Base-by-base conservation (phyloP, 2,797 vertebrate species). In the Sebastes cheni region DNA sequence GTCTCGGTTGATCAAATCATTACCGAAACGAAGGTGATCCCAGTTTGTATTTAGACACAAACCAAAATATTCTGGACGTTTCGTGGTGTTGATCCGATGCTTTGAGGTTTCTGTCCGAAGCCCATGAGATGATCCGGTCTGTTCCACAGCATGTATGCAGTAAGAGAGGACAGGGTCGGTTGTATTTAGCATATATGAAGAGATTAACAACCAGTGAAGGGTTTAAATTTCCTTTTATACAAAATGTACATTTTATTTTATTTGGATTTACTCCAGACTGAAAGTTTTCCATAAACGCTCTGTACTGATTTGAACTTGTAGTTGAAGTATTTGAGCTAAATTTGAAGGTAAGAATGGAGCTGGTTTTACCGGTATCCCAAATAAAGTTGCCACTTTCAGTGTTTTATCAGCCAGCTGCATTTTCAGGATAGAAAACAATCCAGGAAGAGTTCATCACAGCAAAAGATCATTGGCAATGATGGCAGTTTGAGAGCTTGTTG, bases 241-340 rank as follows among this genome's bases (percentile, higher is more conserved):
- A 74, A 75, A 81, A 81, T 83, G 74, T 81, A 42, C 6, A 27
- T 84, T 76, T 66, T 16, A 34, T 78, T 87, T 87, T 16, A 55
- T 76, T 77, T 83, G 73, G 58, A 65, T 81, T 76, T 87, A 75
- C 55, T 75, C 36, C 2, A 85, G 87, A 84, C 86, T 86, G 82
- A 86, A 88, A 65, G 70, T 86, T 88, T 91, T 81, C 30, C 79
- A 78, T 67, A n/a, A 79, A 79, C 12, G 3, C 65, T 79, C 70
- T 74, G 60, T 70, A 23, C 54, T 20, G n/a, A 52, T 52, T 59
- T 5, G 8, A 52, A 64, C 8, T 25, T 50, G 5, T 6, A 22
- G 18, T 64, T 54, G 27, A 64, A 60, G 8, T 32, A 16, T 61
- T 56, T 23, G 16, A 66, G 16, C 4, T 2, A 58, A 58, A 56